A percentile compares a stretch with the other conserved stretches of the same genome.
These are phyloP conservation scores for Platyrinchus mystaceus DNA, from an alignment of 2,797 vertebrate species.

Conservation along the genomic window DNA sequence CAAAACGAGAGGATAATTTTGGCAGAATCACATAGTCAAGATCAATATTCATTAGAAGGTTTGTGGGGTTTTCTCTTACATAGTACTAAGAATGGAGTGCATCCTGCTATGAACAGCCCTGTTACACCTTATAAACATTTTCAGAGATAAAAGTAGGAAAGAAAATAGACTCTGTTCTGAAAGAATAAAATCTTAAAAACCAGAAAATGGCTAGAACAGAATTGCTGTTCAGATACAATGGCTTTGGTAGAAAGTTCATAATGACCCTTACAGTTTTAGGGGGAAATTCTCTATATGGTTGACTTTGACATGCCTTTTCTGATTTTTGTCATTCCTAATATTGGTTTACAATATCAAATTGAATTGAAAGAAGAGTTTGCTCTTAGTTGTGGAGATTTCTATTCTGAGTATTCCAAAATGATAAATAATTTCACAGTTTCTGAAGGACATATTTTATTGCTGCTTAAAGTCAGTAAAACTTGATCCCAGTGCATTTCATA, in stretches of 20 bases:
- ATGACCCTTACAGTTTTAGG: neutral
- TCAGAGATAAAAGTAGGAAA: neutral
- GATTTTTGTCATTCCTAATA: neutral
- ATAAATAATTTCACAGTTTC: neutral
- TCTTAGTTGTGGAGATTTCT: neutral
- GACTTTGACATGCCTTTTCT: neutral
- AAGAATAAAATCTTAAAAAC: neutral
- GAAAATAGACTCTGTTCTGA: neutral
- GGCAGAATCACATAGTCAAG: neutral
- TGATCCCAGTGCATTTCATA: neutral
- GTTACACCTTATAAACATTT: neutral
- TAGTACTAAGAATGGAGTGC: neutral
- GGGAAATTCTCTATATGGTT: neutral
- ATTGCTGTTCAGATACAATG: neutral
- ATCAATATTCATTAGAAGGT: neutral
- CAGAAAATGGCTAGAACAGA: neutral
- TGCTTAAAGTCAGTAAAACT: neutral
- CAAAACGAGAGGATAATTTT: neutral
- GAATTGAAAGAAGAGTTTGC: neutral
- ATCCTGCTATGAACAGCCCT: neutral
- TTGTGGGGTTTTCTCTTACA: neutral
- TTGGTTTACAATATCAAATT: neutral
- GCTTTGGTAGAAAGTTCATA: neutral
- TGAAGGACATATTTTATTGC: neutral
- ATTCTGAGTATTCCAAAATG: neutral